A percentile compares a stretch with the other conserved stretches of the same genome.
Evolutionary conservation across 2,888 invertebrate genomes (phyloP).

Genomic region (Drosophila kambysellisi): DNA sequence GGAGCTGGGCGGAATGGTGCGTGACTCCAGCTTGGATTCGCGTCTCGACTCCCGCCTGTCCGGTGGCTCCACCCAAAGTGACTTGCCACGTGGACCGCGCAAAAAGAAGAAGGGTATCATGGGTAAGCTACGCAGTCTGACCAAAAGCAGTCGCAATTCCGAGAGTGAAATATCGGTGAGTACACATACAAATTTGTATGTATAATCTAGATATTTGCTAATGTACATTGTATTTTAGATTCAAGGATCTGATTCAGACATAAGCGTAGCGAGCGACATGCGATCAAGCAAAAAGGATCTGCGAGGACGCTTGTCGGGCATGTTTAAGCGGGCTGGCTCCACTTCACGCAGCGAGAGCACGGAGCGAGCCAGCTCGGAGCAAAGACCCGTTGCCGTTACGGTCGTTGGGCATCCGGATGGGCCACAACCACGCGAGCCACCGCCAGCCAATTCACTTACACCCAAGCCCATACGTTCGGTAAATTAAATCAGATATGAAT

Average conservation of each 20-base stretch:
- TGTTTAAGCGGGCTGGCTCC: conserved; percentile 90
- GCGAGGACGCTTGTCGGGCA: conserved; percentile 92
- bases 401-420: conserved; percentile 83
- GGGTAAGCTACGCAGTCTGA: conserved; percentile 93
- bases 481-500: background rate
- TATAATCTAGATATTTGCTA: background rate
- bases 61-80: conserved; percentile 94
- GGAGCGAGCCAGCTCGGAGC: conserved; percentile 83
- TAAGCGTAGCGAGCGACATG: conserved; percentile 88
- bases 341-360: conserved; percentile 89
- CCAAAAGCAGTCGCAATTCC: conserved; percentile 89
- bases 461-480: conserved; percentile 84
- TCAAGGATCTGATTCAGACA: conserved; percentile 90
- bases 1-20: conserved; percentile 88
- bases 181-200: background rate
- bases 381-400: conserved; percentile 86
- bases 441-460: conserved; percentile 82
- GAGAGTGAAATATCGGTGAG: conserved; percentile 85
- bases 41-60: conserved; percentile 92
- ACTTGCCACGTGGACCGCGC: conserved; percentile 88
- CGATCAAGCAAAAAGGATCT: conserved; percentile 90
- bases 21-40: conserved; percentile 88
- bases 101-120: conserved; percentile 93
- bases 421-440: conserved; percentile 82
- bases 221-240: conserved; percentile 70